phyloP scores from a whole-genome alignment of 2,888 invertebrate species.

The Coleophora deauratella region DNA sequence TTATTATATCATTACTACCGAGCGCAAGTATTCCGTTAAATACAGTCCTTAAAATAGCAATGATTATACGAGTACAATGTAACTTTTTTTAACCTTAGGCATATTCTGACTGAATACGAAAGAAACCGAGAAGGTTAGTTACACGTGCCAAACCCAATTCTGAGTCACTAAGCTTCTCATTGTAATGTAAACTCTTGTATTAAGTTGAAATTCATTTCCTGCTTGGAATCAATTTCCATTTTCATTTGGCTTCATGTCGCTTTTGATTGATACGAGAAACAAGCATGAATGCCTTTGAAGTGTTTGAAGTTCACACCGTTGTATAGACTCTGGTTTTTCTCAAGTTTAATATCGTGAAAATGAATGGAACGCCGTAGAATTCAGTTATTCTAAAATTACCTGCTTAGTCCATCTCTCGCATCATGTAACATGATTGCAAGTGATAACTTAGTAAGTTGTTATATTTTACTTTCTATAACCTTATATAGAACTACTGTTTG shows the following conservation, averaged over 20 bases:
- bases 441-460: no score
- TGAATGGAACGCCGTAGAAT: no score
- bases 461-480: no score
- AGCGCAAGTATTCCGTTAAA: no score
- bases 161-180: constrained; percentile 5
- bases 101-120: neutral
- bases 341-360: neutral
- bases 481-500: no score
- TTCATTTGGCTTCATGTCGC: constrained; percentile 29
- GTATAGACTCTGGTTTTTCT: neutral
- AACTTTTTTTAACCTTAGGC: neutral
- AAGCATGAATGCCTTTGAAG: neutral
- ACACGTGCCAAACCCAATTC: constrained; percentile 7
- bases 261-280: constrained; percentile 24
- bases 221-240: constrained; percentile 28
- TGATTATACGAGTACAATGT: no score
- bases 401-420: no score
- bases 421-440: no score
- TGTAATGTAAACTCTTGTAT: constrained; percentile 4
- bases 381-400: no score
- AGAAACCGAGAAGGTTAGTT: neutral
- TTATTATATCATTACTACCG: no score
- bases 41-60: no score
- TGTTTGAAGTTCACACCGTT: neutral
- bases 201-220: constrained; percentile 34